Base-by-base conservation (phyloP, 2,797 vertebrate species). In the Mormyrops boulengeri region DNA sequence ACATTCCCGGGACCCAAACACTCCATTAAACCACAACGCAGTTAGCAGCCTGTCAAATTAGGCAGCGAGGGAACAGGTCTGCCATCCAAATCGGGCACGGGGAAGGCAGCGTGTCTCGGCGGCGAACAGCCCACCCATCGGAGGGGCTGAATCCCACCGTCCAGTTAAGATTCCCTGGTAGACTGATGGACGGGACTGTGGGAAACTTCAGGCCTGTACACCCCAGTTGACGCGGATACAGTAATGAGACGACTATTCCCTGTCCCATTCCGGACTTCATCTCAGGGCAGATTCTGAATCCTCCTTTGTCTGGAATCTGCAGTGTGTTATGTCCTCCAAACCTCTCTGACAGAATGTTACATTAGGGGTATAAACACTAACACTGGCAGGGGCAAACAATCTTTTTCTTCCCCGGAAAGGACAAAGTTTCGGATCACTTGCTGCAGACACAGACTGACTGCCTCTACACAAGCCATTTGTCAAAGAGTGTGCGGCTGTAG, bases 351-450 rank as follows among this genome's bases (percentile, higher is more conserved):
- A 30, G 9, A 50, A 49, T 85, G n/a, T 49, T 26, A 85, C 44
- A 85, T 52, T 85, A 49, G 38, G 41, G 41, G 19, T 49, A 52
- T 85, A 50, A 85, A 85, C 44, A 47, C 34, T 47, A 47, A 47
- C 77, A n/a, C 38, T 22, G n/a, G n/a, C 66, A 38, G 66, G 66
- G 66, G 44, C 17, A 84, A 84, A 38, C 38, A 84, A 84, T 84
- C 4, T 87, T 87, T 85, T 0, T 50, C 90, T 88, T 91, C 30
- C 0, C 82, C 69, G 57, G 41, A 90, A 89, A 91, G 91, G 85
- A 91, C 91, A 90, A 14, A 26, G 91, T 90, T 91, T 88, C 87
- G 91, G 92, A 91, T 93, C 92, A 57, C 60, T 90, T 89, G 91
- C 89, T 88, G 89, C 88, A 92, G 90, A 86, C 90, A 87, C 88